Evolutionary conservation across 1,140 invertebrate genomes (phyloP), one percentile per base, ranked within the genome.

Genomic region (Drosophila kohkoa): DNA sequence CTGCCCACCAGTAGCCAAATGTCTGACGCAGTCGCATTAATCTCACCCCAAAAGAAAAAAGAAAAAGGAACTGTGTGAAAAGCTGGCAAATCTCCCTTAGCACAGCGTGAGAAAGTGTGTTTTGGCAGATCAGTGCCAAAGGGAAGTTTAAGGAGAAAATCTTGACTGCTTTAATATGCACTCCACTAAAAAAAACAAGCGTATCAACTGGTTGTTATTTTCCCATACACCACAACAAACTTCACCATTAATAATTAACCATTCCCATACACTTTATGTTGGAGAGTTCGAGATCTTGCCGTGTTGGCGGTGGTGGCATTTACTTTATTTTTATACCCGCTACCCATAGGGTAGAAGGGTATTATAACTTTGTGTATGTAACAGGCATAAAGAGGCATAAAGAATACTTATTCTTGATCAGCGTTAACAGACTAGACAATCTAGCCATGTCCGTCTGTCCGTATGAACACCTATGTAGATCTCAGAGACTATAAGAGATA

Each of bases 101-200:
- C 35, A 45, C 28, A 71, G 73, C 83, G 83, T 88, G 83, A 88
- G 83, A 88, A 88, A 83, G 4, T 46, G 38, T 43, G 20, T 25
- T 25, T 25, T 25, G 20, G 74, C 54, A 48, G 32, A 51, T 54
- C 25, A 32, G 13, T 55, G 58, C 10, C 30, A 38, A 46, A 20
- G 41, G 3, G 41, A 43, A n/a, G 11, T 43, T n/a, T 43, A 32
- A 38, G 35, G 35, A 38, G 10, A n/a, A 88, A 82, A 83, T 88
- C 83, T 88, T 88, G 68, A 78, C 83, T 88, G 4, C 74, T 78
- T 89, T 83, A 89, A 68, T 78, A 89, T 79, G 75, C 85, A 81
- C 74, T 75, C 79, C 72, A 82, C 82, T 11, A 8, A 2, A 32
- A 2, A 32, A 7, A 7, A 5, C 1, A 1, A 32, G 30, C 38